These are phyloP conservation scores for Plemyria rubiginata DNA, from an alignment of 2,888 invertebrate genomes.

Conservation along the genomic window DNA sequence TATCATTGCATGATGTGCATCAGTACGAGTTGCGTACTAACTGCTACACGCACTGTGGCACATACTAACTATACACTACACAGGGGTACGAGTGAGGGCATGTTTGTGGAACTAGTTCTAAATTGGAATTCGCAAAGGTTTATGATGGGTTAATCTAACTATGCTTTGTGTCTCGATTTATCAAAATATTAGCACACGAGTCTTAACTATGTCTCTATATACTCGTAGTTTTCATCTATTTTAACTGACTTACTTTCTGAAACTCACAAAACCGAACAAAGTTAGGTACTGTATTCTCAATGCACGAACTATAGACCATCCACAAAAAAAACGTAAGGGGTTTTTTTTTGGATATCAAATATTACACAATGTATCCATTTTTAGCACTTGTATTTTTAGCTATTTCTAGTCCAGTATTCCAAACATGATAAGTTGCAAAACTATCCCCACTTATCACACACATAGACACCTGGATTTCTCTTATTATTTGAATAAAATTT, in stretches of 20 bases:
- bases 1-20: constrained; percentile 70
- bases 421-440: not conserved
- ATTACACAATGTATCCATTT: too few species aligned
- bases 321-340: too few species aligned
- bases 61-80: constrained; percentile 16
- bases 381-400: too few species aligned
- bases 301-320: too few species aligned
- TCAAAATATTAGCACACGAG: constrained; percentile 1
- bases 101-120: constrained; percentile 41
- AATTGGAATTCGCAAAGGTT: constrained; percentile 34
- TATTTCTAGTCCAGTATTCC: too few species aligned
- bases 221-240: too few species aligned
- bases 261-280: too few species aligned
- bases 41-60: constrained; percentile 13
- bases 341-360: too few species aligned
- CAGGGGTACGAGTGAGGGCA: constrained; percentile 17
- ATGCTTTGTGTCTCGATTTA: constrained; percentile 15
- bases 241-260: too few species aligned
- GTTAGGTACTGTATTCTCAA: not conserved
- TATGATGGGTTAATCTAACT: constrained; percentile 19
- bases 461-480: too few species aligned
- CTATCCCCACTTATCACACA: too few species aligned
- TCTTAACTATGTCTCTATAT: not conserved
- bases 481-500: too few species aligned
- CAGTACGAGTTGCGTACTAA: constrained; percentile 40